phyloP scores from a whole-genome alignment of 2,797 vertebrate genomes.

The Ctenochaetus hawaiiensis region DNA sequence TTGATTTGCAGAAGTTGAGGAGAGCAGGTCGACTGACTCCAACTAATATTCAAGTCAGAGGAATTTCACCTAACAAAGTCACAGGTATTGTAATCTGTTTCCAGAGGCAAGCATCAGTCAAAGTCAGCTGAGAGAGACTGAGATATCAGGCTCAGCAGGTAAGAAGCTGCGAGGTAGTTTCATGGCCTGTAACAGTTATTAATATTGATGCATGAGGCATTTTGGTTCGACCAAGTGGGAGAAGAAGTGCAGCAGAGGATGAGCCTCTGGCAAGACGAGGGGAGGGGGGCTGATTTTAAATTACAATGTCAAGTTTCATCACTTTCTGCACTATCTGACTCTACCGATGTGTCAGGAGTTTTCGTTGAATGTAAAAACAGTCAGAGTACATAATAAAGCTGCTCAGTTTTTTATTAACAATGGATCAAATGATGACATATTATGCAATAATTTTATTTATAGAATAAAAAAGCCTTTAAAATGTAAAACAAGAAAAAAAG shows the following conservation, averaged over 20 bases:
- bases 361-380: not conserved
- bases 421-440: not conserved
- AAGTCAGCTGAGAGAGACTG: slow-evolving; percentile 1
- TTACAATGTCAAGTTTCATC: slow-evolving; percentile 11
- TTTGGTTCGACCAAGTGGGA: not conserved
- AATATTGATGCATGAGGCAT: slow-evolving; percentile 10
- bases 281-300: not conserved
- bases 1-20: not conserved
- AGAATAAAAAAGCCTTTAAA: no score
- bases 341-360: not conserved
- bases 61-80: not conserved
- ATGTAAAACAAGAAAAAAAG: no score
- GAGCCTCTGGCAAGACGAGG: not conserved
- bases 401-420: not conserved
- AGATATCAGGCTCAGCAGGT: not conserved
- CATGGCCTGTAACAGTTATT: slow-evolving; percentile 6
- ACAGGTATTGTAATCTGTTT: not conserved
- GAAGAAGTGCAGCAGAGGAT: not conserved
- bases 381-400: not conserved
- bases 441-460: not conserved
- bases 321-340: not conserved
- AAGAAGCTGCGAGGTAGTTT: not conserved
- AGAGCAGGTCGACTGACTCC: not conserved
- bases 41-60: not conserved
- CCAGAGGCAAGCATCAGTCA: not conserved